These are phyloP conservation scores for Panthera leo DNA, from an alignment of 2,113 vertebrate genomes.

Conservation along the genomic window DNA sequence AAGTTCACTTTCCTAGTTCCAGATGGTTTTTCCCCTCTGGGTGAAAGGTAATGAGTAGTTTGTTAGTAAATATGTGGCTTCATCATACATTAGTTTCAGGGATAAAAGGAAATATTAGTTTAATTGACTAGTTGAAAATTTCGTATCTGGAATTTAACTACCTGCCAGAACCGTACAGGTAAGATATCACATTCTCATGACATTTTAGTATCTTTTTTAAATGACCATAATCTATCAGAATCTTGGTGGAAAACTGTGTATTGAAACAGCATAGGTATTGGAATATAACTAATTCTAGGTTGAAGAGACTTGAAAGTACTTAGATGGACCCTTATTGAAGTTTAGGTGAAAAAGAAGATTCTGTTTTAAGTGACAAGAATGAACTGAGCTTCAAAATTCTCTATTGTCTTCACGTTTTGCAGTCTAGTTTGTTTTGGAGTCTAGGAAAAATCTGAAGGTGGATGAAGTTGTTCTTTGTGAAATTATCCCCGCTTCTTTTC, in stretches of 20 bases:
- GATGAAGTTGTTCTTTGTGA: background rate
- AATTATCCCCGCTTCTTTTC: background rate
- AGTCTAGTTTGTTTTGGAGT: background rate
- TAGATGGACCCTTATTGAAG: background rate
- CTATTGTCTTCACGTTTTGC: background rate
- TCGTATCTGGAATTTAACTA: slow-evolving; percentile 65
- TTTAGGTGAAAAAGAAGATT: background rate
- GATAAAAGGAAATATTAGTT: slow-evolving; percentile 58
- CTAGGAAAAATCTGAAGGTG: background rate
- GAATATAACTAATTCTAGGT: background rate
- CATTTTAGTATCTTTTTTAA: slow-evolving; percentile 53
- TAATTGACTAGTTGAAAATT: slow-evolving; percentile 61
- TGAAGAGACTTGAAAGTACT: background rate
- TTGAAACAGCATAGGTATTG: background rate
- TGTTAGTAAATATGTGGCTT: slow-evolving; percentile 8
- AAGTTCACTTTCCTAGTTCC: background rate
- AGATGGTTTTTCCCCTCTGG: background rate
- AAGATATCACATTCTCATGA: slow-evolving; percentile 46
- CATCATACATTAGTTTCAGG: background rate
- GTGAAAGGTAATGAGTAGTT: slow-evolving; percentile 25
- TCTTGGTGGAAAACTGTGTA: background rate
- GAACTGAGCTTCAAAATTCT: background rate
- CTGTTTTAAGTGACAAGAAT: background rate
- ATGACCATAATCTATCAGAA: slow-evolving; percentile 48
- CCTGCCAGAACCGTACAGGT: background rate